Base-by-base conservation (phyloP, 1,140 invertebrate genomes). In the Drosophila jambulina region DNA sequence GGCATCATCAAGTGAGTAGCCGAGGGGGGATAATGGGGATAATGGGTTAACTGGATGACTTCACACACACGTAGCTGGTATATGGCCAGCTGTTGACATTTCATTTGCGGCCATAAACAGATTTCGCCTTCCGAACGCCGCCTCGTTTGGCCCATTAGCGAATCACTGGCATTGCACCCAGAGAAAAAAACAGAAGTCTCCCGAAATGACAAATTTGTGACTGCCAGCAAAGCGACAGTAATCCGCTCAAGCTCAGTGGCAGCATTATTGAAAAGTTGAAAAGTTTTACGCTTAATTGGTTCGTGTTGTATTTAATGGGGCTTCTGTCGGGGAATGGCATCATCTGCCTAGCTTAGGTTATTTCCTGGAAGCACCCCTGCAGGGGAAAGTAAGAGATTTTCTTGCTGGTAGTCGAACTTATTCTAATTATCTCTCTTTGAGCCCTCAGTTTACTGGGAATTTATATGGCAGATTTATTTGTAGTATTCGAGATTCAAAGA, bases 1-100 rank as follows among this genome's bases (percentile, higher is more conserved):
- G 91, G 71, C 87, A 92, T 84, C 91, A 93, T 91, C 92, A 93
- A 78, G 92, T 93, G 56, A 91, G 91, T 91, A 69, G 15, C 43
- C 3, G 7, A 21, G 45, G 23, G 43, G 43, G 25, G 3, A 34
- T 21, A 51, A 32, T 23, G 29, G 19, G 36, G 13, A 42, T 25
- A 59, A 45, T 59, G 23, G 42, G 7, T 45, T 54, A 19, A 19
- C 21, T n/a, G 19, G 27, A 61, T 80, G 69, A 80, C 54, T 68
- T 51, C 78, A 80, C 51, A 34, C 23, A 63, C 12, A 7, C 19
- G 4, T 27, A 38, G 19, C 23, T 54, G 42, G 23, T 45, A 32
- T 58, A 62, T 46, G 56, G 32, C 57, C 74, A 85, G 67, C 63
- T 85, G 74, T 78, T 72, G 79, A 64, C 64, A 78, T 75, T 71